phyloP scores from a whole-genome alignment of 2,888 invertebrate genomes.

The Dermolepida albohirtum region DNA sequence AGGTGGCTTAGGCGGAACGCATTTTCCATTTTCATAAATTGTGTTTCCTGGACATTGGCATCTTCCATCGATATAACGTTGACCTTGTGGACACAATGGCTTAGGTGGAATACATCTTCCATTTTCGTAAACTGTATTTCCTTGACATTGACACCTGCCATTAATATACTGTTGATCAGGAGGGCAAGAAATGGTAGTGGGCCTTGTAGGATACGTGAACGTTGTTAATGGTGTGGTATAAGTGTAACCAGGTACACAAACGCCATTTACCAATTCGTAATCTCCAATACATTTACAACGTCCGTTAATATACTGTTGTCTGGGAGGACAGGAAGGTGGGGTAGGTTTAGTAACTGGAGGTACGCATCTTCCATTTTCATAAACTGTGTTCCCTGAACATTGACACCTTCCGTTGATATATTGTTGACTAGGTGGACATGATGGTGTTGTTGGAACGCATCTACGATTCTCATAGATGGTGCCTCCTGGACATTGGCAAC shows the following conservation, averaged over 20 bases:
- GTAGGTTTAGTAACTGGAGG: background rate
- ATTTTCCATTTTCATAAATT: conserved; percentile 16
- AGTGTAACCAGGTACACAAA: conserved; percentile 1
- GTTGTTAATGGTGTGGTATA: conserved; percentile 27
- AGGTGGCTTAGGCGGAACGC: too few species aligned
- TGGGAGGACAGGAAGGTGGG: background rate
- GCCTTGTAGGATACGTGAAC: conserved; percentile 2
- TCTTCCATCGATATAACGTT: conserved; percentile 32
- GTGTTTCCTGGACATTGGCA: conserved; percentile 19
- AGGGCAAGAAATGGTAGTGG: background rate
- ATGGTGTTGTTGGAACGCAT: conserved; percentile 15
- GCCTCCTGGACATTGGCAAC: conserved; percentile 16
- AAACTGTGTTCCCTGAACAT: conserved; percentile 5
- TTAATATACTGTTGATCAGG: conserved; percentile 11
- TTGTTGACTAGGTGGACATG: conserved; percentile 7
- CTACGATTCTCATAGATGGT: conserved; percentile 10
- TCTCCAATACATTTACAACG: conserved; percentile 13
- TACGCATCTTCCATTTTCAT: conserved; percentile 13
- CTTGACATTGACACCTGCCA: conserved; percentile 27
- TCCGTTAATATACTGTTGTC: conserved; percentile 30
- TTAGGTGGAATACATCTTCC: conserved; percentile 23
- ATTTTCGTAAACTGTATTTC: background rate
- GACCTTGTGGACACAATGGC: background rate
- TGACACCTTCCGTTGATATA: conserved; percentile 37
- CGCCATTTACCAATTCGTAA: conserved; percentile 11